phyloP scores from a whole-genome alignment of 2,888 invertebrate species.

The Oeneis ivallda region DNA sequence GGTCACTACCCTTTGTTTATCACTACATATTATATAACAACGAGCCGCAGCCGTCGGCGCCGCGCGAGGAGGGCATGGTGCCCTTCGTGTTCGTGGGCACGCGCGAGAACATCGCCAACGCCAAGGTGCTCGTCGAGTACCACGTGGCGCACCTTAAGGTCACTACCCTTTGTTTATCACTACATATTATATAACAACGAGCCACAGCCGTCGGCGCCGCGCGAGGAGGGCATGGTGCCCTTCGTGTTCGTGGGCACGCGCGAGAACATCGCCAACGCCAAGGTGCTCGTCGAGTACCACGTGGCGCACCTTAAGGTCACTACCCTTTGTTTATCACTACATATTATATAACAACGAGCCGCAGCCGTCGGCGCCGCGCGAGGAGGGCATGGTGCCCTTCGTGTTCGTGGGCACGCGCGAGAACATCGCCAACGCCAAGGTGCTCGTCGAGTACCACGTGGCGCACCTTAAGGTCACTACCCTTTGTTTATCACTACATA shows the following conservation, averaged over 20 bases:
- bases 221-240: constrained; percentile 97
- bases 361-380: constrained; percentile 93
- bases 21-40: too few relatives aligned
- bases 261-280: constrained; percentile 97
- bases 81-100: constrained; percentile 99
- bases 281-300: constrained; percentile 98
- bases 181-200: too few relatives aligned
- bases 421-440: constrained; percentile 97
- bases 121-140: constrained; percentile 97
- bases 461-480: constrained; percentile 92
- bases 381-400: constrained; percentile 98
- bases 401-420: constrained; percentile 99
- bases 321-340: too few relatives aligned
- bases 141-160: constrained; percentile 98
- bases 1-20: constrained; percentile 75
- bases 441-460: constrained; percentile 97
- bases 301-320: constrained; percentile 95
- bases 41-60: constrained; percentile 94
- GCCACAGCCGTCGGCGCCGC: constrained; percentile 93
- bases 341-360: constrained; percentile 99
- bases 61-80: constrained; percentile 96
- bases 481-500: too few relatives aligned
- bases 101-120: constrained; percentile 97
- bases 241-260: constrained; percentile 99
- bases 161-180: too few relatives aligned